A percentile compares a stretch with the other conserved stretches of the same genome.
Conservation (phyloP, 2,797 vertebrate genomes). For the Manis javanica region DNA sequence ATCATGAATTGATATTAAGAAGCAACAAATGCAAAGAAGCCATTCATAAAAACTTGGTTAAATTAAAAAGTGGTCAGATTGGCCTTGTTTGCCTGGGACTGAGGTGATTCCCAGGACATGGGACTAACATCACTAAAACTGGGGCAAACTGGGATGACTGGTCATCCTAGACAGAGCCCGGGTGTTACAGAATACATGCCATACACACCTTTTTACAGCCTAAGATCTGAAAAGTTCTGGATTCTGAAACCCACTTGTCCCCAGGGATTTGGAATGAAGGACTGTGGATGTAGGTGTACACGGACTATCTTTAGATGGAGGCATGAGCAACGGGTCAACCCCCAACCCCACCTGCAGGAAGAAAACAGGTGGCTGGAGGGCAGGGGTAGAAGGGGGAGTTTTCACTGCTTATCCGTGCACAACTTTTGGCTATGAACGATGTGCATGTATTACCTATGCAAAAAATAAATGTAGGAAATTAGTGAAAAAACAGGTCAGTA, state of each 20-base stretch:
- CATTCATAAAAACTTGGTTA: background rate
- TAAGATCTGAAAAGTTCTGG: background rate
- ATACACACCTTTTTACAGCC: background rate
- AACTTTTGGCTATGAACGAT: background rate
- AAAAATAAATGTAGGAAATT: background rate
- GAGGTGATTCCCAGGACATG: background rate
- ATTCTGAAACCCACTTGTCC: background rate
- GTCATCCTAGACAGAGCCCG: background rate
- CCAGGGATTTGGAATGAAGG: background rate
- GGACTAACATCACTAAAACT: background rate
- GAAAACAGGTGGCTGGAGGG: background rate
- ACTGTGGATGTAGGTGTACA: background rate
- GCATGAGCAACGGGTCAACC: background rate
- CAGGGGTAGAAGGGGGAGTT: background rate
- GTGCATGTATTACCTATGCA: background rate
- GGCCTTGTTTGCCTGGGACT: background rate
- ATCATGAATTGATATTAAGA: background rate
- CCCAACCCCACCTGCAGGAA: background rate
- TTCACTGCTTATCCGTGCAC: background rate
- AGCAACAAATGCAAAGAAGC: slow-evolving; percentile 28
- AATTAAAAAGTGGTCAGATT: background rate
- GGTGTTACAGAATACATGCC: background rate
- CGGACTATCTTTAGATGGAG: background rate
- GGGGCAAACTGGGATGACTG: background rate
- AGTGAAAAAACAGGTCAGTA: background rate